These are phyloP conservation scores for Drosophila paranaensis DNA, from an alignment of 2,888 invertebrate genomes.

Conservation along the genomic window DNA sequence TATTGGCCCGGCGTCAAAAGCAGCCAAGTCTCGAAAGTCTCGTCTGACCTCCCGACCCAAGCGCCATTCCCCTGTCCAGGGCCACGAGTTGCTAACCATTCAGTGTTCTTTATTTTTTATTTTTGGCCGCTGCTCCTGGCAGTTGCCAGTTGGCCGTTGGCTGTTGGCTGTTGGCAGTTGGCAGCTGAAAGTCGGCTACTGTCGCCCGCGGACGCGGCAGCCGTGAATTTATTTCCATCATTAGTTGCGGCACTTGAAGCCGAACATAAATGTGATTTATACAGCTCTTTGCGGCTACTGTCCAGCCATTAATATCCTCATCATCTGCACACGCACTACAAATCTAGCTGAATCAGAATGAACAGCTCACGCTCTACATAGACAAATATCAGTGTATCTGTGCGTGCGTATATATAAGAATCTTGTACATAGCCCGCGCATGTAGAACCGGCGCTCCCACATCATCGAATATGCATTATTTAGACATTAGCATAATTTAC, in stretches of 20 bases:
- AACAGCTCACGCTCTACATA: conserved; percentile 9
- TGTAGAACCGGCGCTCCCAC: conserved; percentile 45
- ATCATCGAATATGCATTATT: conserved; percentile 82
- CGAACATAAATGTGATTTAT: conserved; percentile 77
- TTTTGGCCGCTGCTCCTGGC: conserved; percentile 53
- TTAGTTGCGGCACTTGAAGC: conserved; percentile 81
- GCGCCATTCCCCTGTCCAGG: neutral
- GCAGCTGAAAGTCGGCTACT: conserved; percentile 58
- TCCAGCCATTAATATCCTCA: conserved; percentile 32
- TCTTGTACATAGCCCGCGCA: conserved; percentile 14
- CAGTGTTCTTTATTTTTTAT: conserved; percentile 10
- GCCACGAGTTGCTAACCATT: conserved; percentile 18
- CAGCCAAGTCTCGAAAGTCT: conserved; percentile 71
- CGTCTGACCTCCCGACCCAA: conserved; percentile 25
- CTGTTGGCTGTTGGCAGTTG: conserved; percentile 9
- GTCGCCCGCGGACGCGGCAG: conserved; percentile 52
- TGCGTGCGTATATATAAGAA: conserved; percentile 7
- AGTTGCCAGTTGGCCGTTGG: conserved; percentile 58
- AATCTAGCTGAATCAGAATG: conserved; percentile 46
- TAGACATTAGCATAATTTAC: conserved; percentile 84
- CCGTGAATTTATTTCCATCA: conserved; percentile 82
- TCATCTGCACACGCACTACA: conserved; percentile 38
- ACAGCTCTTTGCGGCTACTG: conserved; percentile 50
- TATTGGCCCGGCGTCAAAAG: conserved; percentile 85
- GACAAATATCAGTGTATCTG: neutral